Evolutionary conservation across 2,113 vertebrate genomes (phyloP).

Genomic region (Meriones unguiculatus): DNA sequence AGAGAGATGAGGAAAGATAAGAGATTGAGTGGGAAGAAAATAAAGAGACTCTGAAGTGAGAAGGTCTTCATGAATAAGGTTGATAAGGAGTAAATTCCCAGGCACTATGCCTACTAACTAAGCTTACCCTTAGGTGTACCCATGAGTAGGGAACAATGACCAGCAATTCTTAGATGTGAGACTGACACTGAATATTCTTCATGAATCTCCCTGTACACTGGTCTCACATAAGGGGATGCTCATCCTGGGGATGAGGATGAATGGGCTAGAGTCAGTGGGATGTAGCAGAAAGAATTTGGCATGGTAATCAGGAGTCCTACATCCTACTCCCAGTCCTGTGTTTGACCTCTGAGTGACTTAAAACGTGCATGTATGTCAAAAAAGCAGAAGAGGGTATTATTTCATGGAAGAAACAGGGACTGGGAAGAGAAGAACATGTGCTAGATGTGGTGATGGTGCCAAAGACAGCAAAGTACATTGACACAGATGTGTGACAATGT

Average conservation of each 20-base stretch:
- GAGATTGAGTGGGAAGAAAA: background rate
- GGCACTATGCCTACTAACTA: fast-evolving
- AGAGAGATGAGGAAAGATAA: background rate
- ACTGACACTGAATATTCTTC: background rate
- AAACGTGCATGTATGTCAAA: background rate
- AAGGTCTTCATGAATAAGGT: background rate
- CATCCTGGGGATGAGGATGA: background rate
- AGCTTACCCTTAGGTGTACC: background rate
- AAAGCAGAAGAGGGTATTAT: background rate
- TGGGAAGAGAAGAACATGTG: background rate
- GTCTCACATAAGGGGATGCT: background rate
- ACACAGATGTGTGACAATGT: background rate
- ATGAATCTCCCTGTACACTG: background rate
- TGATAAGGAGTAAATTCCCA: background rate
- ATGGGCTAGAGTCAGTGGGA: background rate
- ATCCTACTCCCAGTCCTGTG: too few species aligned
- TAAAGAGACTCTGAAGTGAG: background rate
- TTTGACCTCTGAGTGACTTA: background rate
- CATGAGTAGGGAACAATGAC: background rate
- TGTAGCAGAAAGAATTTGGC: background rate
- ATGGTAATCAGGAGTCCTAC: background rate
- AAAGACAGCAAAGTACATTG: background rate
- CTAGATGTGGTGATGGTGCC: background rate
- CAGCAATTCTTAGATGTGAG: background rate
- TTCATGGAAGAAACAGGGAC: background rate